These are phyloP conservation scores for Gadus chalcogrammus DNA, from an alignment of 2,113 vertebrate species.

Conservation along the genomic window DNA sequence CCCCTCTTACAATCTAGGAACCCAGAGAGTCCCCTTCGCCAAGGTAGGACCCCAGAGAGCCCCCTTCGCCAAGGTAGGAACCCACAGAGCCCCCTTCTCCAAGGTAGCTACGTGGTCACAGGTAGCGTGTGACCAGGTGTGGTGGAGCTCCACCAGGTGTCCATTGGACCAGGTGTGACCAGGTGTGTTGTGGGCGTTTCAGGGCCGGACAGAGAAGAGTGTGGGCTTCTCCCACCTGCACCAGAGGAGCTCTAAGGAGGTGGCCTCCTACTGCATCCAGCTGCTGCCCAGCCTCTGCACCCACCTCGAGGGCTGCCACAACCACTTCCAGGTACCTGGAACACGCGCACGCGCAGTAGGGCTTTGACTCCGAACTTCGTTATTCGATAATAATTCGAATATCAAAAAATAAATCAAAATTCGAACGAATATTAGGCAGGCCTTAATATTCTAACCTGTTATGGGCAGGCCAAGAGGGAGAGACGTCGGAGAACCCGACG, in stretches of 20 bases:
- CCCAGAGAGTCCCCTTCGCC: no score
- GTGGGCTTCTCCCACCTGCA: conserved; percentile 89
- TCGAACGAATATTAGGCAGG: no score
- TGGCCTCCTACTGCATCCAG: conserved; percentile 69
- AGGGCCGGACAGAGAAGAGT: conserved; percentile 78
- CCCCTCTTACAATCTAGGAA: no score
- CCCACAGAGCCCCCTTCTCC: no score
- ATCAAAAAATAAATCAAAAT: no score
- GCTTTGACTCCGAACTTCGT: no score
- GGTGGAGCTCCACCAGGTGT: background rate
- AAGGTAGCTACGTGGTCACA: no score
- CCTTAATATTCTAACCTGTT: no score
- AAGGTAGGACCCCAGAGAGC: background rate
- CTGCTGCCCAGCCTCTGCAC: conserved; percentile 86
- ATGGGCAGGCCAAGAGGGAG: no score
- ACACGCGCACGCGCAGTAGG: background rate
- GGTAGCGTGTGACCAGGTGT: no score
- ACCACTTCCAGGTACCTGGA: conserved; percentile 88
- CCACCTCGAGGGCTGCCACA: conserved; percentile 94
- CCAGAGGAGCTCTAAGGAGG: conserved; percentile 79
- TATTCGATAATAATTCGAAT: no score
- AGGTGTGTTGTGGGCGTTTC: conserved; percentile 2
- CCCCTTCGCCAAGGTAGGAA: conserved; percentile 77
- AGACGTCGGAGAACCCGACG: no score
- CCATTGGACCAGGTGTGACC: background rate